Evolutionary conservation across 2,113 vertebrate species (phyloP).

Genomic region (Nematolebias whitei): DNA sequence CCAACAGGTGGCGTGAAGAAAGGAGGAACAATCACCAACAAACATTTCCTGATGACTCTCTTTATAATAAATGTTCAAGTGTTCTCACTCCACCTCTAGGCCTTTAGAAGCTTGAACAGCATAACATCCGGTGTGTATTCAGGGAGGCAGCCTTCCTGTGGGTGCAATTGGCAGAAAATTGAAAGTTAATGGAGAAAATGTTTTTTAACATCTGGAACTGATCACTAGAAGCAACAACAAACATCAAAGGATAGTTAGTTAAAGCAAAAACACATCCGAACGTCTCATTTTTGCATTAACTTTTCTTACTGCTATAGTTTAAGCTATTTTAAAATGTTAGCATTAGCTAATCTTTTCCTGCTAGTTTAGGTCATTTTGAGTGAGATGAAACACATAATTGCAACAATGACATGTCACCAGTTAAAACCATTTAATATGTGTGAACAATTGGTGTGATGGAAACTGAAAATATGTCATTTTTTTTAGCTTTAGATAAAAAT

Average conservation of each 20-base stretch:
- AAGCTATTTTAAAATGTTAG: background rate
- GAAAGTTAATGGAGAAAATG: background rate
- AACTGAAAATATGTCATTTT: no score
- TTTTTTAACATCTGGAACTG: background rate
- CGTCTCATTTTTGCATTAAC: background rate
- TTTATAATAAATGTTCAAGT: slow-evolving; percentile 10
- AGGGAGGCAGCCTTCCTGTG: slow-evolving; percentile 38
- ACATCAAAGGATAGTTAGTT: background rate
- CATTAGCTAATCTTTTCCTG: background rate
- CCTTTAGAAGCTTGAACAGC: background rate
- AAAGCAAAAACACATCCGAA: background rate
- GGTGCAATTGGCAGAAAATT: slow-evolving; percentile 47
- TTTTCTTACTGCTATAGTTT: background rate
- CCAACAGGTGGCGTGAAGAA: slow-evolving; percentile 50
- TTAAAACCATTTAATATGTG: no score
- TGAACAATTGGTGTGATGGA: no score
- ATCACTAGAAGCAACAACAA: background rate
- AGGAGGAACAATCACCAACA: slow-evolving; percentile 17
- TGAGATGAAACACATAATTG: no score
- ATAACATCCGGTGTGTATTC: slow-evolving; percentile 4
- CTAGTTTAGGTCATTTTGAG: background rate
- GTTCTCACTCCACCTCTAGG: slow-evolving; percentile 3
- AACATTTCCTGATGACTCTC: slow-evolving; percentile 36
- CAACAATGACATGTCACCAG: no score
- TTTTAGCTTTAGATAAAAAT: no score